Percentiles rank a stretch among this genome's conserved stretches.
These are phyloP conservation scores for Brachyhypopomus occidentalis DNA, from an alignment of 2,113 vertebrate species.

Conservation along the genomic window DNA sequence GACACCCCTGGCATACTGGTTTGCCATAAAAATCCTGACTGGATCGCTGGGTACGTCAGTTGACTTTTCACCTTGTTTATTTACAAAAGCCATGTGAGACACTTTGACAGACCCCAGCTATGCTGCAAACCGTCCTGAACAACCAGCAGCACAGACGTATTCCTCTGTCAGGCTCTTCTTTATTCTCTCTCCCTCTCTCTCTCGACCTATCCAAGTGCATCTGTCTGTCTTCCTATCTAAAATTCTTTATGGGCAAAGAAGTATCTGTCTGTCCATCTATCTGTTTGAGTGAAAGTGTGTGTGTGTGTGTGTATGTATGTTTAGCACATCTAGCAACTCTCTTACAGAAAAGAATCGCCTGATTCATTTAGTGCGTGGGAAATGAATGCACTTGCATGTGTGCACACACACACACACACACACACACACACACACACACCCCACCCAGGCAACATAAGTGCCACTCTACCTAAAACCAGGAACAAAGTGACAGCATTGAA, in stretches of 20 bases:
- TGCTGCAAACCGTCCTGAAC: too few species aligned
- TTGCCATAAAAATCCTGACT: too few species aligned
- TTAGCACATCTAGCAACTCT: neutral
- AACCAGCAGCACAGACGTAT: too few species aligned
- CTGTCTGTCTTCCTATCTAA: neutral
- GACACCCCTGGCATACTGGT: too few species aligned
- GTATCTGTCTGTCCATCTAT: neutral
- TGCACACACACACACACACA: constrained; percentile 3
- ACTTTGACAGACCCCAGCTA: too few species aligned
- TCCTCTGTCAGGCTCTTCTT: neutral
- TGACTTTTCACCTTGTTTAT: too few species aligned
- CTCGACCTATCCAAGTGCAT: neutral
- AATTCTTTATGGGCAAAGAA: too few species aligned
- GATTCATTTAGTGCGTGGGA: too few species aligned
- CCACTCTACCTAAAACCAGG: neutral
- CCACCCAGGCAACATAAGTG: neutral
- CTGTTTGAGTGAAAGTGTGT: neutral
- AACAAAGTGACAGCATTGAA: too few species aligned
- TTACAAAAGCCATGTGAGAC: too few species aligned
- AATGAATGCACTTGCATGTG: neutral
- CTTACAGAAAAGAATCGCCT: neutral
- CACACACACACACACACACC: neutral
- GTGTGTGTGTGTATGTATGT: neutral
- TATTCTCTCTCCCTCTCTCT: neutral
- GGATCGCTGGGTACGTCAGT: too few species aligned